Base-by-base conservation (phyloP, 2,113 vertebrate genomes). In the Hippopotamus amphibius region DNA sequence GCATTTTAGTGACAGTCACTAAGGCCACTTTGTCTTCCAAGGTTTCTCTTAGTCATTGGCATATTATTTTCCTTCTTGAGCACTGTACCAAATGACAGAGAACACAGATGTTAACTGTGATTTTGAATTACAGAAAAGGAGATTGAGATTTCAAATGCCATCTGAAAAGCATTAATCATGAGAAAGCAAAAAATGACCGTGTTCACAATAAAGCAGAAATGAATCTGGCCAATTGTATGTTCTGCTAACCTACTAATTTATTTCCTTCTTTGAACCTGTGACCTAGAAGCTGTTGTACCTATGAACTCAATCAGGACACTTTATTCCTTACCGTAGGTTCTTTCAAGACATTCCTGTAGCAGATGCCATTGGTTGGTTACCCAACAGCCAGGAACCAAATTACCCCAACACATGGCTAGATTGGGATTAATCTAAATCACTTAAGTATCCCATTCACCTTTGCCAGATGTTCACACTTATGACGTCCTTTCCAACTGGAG, bases 101-200 rank as follows among this genome's bases (percentile, higher is more conserved):
- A 85, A 65, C 28, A 33, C 6, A 66, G 57, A 85, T 68, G 57
- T 57, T 59, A 86, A 85, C 24, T 11, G 7, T 72, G n/a, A 41
- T 81, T 88, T 69, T 92, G 59, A 66, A 74, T 48, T 61, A 53
- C 28, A 63, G 68, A 90, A 69, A 96, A 93, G 53, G 50, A 69
- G 17, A 30, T 24, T 76, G 37, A 80, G n/a, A 85, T 80, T 84
- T 57, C n/a, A 68, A 41, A 33, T 43, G 4, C 26, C 66, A 85
- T 30, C 69, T 88, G 66, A 66, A 79, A 87, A 94, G 81, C 22
- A 50, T 57, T 55, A 88, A 61, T 69, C 21, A 55, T 37, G 8
- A 89, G 72, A 91, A 93, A 92, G 48, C 69, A 87, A 79, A 88
- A 46, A 30, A 68, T 22, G 19, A 43, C 22, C 55, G 8, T 43